Evolutionary conservation across 2,797 vertebrate species (phyloP).

Genomic region (Phalanger gymnotis): DNA sequence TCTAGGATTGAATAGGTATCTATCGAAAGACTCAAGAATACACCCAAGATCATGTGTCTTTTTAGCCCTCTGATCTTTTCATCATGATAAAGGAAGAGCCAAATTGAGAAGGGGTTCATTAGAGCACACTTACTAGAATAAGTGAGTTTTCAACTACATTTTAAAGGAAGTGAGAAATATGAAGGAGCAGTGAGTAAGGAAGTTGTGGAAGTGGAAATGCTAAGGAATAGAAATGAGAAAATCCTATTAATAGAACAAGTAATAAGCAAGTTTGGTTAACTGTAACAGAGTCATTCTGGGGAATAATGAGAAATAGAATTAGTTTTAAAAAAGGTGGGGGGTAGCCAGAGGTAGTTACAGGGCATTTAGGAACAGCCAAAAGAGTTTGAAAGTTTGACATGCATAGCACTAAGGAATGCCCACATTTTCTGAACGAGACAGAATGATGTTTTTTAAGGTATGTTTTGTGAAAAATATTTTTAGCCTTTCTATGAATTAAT

Average conservation of each 20-base stretch:
- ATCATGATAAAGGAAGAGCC: background rate
- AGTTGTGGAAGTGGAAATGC: background rate
- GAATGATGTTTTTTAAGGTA: background rate
- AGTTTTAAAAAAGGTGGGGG: background rate
- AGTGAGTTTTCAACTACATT: background rate
- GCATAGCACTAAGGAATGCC: background rate
- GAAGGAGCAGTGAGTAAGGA: background rate
- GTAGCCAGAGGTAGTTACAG: background rate
- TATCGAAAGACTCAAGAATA: background rate
- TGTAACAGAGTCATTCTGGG: background rate
- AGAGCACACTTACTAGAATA: background rate
- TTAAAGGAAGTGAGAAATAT: background rate
- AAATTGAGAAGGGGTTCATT: background rate
- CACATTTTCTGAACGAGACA: background rate
- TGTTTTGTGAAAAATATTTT: background rate
- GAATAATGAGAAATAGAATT: background rate
- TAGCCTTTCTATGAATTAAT: background rate
- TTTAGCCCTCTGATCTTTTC: background rate
- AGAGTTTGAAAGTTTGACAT: background rate
- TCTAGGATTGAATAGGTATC: background rate
- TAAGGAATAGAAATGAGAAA: background rate
- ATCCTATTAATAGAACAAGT: background rate
- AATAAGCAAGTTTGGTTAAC: background rate
- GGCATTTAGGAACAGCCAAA: background rate
- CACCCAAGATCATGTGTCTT: background rate